Base-by-base conservation (phyloP, 2,113 vertebrate species). In the Ovis canadensis region DNA sequence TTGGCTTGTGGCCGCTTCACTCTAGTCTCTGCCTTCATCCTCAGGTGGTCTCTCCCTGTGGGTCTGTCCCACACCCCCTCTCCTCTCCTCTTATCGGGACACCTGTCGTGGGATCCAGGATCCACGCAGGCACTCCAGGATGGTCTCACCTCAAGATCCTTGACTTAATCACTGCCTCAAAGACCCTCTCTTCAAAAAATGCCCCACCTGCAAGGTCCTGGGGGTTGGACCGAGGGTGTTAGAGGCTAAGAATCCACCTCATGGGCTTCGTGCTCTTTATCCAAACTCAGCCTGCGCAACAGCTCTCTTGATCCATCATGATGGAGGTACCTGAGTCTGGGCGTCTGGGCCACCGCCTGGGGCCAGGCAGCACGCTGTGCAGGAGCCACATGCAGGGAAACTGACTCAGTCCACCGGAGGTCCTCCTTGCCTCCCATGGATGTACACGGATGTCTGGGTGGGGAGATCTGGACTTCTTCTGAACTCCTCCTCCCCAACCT, bases 291-390 rank as follows among this genome's bases (percentile, higher is more conserved):
- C 13, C 71, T n/a, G 33, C 2, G 2, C 13, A 14, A 5, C 23
- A 19, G 23, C 15, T 1, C 40, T 31, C 21, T 40, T 74, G 67
- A 12, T 74, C 67, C 5, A 2, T 14, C 33, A 50, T 27, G 6
- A 2, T 2, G n/a, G 31, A 13, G 77, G 55, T 54, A 62, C 21
- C 54, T 3, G 62, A n/a, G 64, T 33, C 45, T 3, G 25, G 2
- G 45, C 2, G 0, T 11, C 16, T 0, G 15, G 5, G 19, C 50
- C 13, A 1, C 43, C 0, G 0, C 29, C 67, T 1, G 6, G 33
- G 78, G 55, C 62, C 89, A 17, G 10, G 62, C 17, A 6, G 90
- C 36, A 40, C 45, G 14, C 15, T 1, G 71, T 8, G 23, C 33
- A 23, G 12, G 13, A 23, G 31, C 43, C 0, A 23, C 8, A 2